Evolutionary conservation across 2,888 invertebrate genomes (phyloP), one percentile per base, ranked within the genome.

Genomic region (Tenthredo livida): DNA sequence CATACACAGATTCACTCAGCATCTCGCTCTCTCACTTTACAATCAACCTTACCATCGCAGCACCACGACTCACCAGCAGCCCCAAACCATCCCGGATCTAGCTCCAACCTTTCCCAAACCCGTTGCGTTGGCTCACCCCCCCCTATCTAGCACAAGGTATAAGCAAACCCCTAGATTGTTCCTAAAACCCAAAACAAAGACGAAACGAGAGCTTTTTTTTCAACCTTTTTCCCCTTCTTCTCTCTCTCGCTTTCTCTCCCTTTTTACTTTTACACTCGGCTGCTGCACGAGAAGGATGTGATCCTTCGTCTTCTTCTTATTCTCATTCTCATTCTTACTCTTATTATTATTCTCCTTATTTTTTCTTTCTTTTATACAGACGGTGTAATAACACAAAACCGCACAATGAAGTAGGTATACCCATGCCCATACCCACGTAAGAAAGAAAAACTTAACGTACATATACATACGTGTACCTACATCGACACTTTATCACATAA

Each of bases 21-120:
- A 17, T 12, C 40, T 84, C 85, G 40, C 87, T 87, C 87, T 90
- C 89, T 89, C 89, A 80, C 87, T 90, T 89, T 87, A 92, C 92
- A 92, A 92, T 92, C 92, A 92, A 92, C 91, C 91, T 90, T 89
- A 89, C 90, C 88, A 89, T 89, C 88, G 89, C 89, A 88, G 88
- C 86, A 87, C 88, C 89, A 87, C 88, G 75, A 58, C 54, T 43
- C 82, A 65, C 50, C 50, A 17, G 6, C 50, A 17, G 6, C 50
- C 58, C 40, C 4, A 40, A 15, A 67, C 67, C 67, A 43, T 47
- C n/a, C 65, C n/a, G 65, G 47, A 47, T 47, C 47, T 47, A 47
- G 12, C 47, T 78, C 61, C 9, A 40, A 7, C 83, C 67, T 47
- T 65, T 25, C 37, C 65, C n/a, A 40, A 82, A 65, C 65, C 82